Base-by-base conservation (phyloP, 2,113 vertebrate species). In the Narcine bancroftii region DNA sequence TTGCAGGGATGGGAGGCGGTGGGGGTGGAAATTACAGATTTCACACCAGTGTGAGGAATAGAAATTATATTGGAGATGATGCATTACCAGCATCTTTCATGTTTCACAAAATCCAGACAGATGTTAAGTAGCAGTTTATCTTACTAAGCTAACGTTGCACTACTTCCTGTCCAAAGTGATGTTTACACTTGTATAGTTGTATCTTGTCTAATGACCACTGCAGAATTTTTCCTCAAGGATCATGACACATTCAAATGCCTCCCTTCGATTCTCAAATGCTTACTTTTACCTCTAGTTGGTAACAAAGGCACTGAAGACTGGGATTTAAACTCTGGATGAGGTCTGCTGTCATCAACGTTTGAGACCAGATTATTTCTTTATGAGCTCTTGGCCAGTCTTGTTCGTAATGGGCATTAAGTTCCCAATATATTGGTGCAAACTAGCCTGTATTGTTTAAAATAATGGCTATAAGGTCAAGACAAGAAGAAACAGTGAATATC, bases 1-100 rank as follows among this genome's bases (percentile, higher is more conserved):
- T n/a, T n/a, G n/a, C n/a, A n/a, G n/a, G n/a, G n/a, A n/a, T n/a
- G n/a, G n/a, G n/a, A n/a, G n/a, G n/a, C n/a, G n/a, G n/a, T n/a
- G n/a, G n/a, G n/a, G n/a, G n/a, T n/a, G n/a, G n/a, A 33, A 83
- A 87, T n/a, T 87, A 6, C 56, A 36, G 56, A 87, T 87, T 83
- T 87, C 53, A 60, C 50, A 56, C 42, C 47, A 47, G 6, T 10
- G 45, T 79, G 29, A 47, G 76, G 11, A 24, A 75, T 7, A 75
- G 11, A 6, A 66, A 66, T 66, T 66, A 21, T 15, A 75, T 24
- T 79, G 3, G 76, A 79, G 39, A 3, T 2, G 47, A 47, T 47
- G 24, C 21, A 2, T 39, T 47, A 10, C 21, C 47, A 11, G 10
- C 3, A 53, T 26, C 75, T 81, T n/a, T 63, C 15, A 36, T 21